phyloP scores from a whole-genome alignment of 1,140 invertebrate species.

The Drosophila dunni region DNA sequence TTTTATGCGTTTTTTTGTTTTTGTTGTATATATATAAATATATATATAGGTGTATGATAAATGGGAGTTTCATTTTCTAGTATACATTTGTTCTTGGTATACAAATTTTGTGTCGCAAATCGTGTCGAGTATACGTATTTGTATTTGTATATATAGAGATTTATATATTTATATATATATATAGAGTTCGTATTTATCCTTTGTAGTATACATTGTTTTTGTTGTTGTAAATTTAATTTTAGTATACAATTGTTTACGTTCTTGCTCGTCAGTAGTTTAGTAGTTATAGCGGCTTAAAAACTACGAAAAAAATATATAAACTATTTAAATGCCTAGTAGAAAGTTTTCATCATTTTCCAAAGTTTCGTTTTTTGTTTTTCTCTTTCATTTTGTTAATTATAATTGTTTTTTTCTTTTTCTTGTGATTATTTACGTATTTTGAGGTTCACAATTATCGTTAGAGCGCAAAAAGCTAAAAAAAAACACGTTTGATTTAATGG shows the following conservation, averaged over 20 bases:
- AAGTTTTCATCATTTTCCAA: slow-evolving; percentile 28
- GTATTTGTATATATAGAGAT: slow-evolving; percentile 19
- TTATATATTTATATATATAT: slow-evolving; percentile 18
- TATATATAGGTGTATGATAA: slow-evolving; percentile 39
- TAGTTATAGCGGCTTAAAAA: slow-evolving; percentile 43
- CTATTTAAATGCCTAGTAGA: slow-evolving; percentile 57
- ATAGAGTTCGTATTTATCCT: slow-evolving; percentile 7
- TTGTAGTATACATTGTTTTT: slow-evolving; percentile 28
- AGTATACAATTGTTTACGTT: slow-evolving; percentile 59
- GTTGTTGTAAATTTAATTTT: slow-evolving; percentile 51
- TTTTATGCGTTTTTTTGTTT: slow-evolving; percentile 4
- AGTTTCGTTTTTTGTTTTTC: slow-evolving; percentile 12
- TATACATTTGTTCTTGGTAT: slow-evolving; percentile 55
- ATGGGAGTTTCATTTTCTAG: slow-evolving; percentile 52
- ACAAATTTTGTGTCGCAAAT: slow-evolving; percentile 33
- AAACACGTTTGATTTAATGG: slow-evolving; percentile 1
- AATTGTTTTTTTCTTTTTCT: slow-evolving; percentile 21
- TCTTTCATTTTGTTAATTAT: slow-evolving; percentile 6
- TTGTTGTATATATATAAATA: slow-evolving; percentile 20
- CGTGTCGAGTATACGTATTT: slow-evolving; percentile 34
- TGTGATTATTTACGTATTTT: slow-evolving; percentile 53
- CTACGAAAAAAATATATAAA: slow-evolving; percentile 61
- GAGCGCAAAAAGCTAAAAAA: slow-evolving; percentile 47
- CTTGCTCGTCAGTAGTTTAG: not conserved
- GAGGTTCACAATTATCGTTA: slow-evolving; percentile 52